These are phyloP conservation scores for Pheosia gnoma DNA, from an alignment of 2,888 invertebrate species.

Conservation along the genomic window DNA sequence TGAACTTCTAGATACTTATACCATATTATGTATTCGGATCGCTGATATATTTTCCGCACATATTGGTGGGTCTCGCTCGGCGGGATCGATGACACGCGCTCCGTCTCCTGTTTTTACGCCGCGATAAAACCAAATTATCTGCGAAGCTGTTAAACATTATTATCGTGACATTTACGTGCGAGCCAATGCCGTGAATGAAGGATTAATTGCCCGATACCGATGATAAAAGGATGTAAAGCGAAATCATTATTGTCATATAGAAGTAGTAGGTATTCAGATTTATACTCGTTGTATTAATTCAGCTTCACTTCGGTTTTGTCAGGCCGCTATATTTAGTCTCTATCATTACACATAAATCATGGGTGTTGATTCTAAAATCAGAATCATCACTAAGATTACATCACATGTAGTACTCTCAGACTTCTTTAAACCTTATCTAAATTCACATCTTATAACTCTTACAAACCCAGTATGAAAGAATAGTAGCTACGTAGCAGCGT, in stretches of 20 bases:
- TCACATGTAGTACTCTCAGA: neutral
- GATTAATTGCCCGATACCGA: neutral
- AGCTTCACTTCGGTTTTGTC: no score
- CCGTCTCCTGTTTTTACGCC: conserved; percentile 27
- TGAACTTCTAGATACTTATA: no score
- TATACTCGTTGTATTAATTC: no score
- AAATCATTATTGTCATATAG: neutral
- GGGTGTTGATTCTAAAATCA: no score
- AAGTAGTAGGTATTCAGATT: no score
- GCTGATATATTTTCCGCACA: neutral
- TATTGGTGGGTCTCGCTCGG: conserved; percentile 21
- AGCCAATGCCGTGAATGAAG: neutral
- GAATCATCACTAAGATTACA: no score
- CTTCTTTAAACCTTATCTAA: neutral
- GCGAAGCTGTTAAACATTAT: conserved; percentile 4
- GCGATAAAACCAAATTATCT: conserved; percentile 8
- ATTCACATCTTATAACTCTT: neutral
- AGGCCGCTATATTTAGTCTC: no score
- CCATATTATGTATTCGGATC: no score
- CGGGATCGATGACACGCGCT: conserved; percentile 28
- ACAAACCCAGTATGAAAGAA: neutral
- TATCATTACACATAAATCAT: no score
- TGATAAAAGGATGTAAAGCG: neutral
- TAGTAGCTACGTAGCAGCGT: neutral
- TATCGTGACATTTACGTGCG: neutral